Percentiles rank a stretch among this genome's conserved stretches.
Evolutionary conservation across 2,797 vertebrate species (phyloP).

Genomic region (Eidolon dupreanum): DNA sequence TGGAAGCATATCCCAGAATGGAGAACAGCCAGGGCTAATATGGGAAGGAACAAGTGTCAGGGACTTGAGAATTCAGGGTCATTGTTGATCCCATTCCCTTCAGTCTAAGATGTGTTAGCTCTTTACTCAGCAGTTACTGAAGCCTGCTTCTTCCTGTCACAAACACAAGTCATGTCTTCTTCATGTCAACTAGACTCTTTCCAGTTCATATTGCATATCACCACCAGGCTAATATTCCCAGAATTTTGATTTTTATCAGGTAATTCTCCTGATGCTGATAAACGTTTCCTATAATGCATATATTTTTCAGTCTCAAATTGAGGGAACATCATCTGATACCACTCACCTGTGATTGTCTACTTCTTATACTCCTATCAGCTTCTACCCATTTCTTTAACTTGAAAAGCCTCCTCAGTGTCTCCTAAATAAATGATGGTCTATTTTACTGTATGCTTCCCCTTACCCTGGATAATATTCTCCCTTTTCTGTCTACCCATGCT

Average conservation of each 20-base stretch:
- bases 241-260: not conserved
- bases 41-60: not conserved
- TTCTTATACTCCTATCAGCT: not conserved
- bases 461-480: not conserved
- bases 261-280: not conserved
- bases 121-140: not conserved
- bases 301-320: not conserved
- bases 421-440: not conserved
- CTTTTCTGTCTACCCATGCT: not conserved
- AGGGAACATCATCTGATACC: not conserved
- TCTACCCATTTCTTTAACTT: not conserved
- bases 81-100: not conserved
- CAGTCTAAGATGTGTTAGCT: not conserved
- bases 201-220: accelerated
- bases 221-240: not conserved
- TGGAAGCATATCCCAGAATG: not conserved
- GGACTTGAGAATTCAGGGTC: not conserved
- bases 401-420: not conserved
- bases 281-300: not conserved
- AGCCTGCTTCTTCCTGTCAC: not conserved
- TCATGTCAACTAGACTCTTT: not conserved
- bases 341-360: not conserved
- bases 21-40: not conserved
- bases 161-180: not conserved
- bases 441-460: not conserved